Base-by-base conservation (phyloP, 2,113 vertebrate species). In the Pogona vitticeps region DNA sequence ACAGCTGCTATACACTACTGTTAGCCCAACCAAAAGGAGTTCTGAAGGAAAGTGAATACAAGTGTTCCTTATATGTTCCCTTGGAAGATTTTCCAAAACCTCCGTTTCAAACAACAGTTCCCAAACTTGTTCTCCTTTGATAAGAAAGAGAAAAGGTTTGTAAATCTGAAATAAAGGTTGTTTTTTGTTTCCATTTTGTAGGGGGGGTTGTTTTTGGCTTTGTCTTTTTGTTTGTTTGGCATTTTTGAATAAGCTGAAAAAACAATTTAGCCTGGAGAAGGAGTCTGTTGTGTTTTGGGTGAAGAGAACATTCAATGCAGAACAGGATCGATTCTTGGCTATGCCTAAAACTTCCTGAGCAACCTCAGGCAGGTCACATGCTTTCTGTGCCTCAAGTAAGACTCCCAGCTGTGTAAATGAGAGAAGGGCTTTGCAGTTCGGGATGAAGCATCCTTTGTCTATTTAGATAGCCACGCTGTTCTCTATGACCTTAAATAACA, bases 261-360 rank as follows among this genome's bases (percentile, higher is more conserved):
- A 70, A 40, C 78, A 18, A 65, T 86, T 78, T 81, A 81, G 78
- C 28, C 75, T 72, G 70, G 70, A 87, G 59, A 87, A 87, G 85
- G 85, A 38, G 58, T n/a, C 79, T 17, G 26, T 87, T 87, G 79
- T 76, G 79, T 59, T 82, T 38, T 23, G 56, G 79, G 78, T 59
- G 33, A 87, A 81, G 40, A 81, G 67, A 76, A 71, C 46, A 77
- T 77, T 14, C 28, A 67, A 42, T 70, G 67, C 40, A 82, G 79
- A 87, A 82, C 15, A 28, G 70, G 85, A 76, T 76, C 85, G 70
- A 70, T 87, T 87, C 85, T 87, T 87, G 85, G 78, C 85, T 76
- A 38, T 81, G 78, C n/a, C 78, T 65, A 75, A 86, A 86, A 81
- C 78, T 65, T 87, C 85, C 79, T 82, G 70, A 76, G 71, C 42